Evolutionary conservation across 2,797 vertebrate species (phyloP).

Genomic region (Poeciliopsis paucimaculata): DNA sequence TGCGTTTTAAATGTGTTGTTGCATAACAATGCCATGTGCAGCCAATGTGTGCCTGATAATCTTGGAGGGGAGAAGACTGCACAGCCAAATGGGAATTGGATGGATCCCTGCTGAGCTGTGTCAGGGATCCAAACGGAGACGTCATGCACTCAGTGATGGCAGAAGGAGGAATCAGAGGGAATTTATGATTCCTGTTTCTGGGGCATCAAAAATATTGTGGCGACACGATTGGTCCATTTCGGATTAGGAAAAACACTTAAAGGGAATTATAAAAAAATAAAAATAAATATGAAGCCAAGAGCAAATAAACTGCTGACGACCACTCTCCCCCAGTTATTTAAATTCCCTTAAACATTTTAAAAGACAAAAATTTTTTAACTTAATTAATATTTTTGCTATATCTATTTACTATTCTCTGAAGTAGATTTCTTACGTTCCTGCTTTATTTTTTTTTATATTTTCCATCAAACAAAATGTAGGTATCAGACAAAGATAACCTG

Average conservation of each 20-base stretch:
- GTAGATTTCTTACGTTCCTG: background rate
- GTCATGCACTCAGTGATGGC: slow-evolving; percentile 5
- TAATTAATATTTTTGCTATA: background rate
- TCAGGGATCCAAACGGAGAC: slow-evolving; percentile 45
- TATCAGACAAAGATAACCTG: background rate
- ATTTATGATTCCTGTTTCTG: slow-evolving; percentile 10
- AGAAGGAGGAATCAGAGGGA: slow-evolving; percentile 2
- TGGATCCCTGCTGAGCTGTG: slow-evolving; percentile 59
- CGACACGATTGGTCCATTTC: background rate
- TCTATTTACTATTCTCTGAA: background rate
- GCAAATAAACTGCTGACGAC: background rate
- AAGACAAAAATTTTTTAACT: background rate
- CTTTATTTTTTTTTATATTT: background rate
- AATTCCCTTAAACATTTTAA: background rate
- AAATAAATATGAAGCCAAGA: background rate
- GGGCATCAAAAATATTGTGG: background rate
- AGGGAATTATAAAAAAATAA: background rate
- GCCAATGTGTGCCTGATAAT: slow-evolving; percentile 71
- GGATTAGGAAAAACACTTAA: background rate
- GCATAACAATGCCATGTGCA: slow-evolving; percentile 72
- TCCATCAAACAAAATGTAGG: background rate
- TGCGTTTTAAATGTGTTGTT: slow-evolving; percentile 76
- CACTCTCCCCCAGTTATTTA: background rate
- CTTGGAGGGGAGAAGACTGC: slow-evolving; percentile 44
- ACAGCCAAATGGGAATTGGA: slow-evolving; percentile 56